Conservation (phyloP, 2,888 invertebrate genomes). For the Oscheius sp. region DNA sequence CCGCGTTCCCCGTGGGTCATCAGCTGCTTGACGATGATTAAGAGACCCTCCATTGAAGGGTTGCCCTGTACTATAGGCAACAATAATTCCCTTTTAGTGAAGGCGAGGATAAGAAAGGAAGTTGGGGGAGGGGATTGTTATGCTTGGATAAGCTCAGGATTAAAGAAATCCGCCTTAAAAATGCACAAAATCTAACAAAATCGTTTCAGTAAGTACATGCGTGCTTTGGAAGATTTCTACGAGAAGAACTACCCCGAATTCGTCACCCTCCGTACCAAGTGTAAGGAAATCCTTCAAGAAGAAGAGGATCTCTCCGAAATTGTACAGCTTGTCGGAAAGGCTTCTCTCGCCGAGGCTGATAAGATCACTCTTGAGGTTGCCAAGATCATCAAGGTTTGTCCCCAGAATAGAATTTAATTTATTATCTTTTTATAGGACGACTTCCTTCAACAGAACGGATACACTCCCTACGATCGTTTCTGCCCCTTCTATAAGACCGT, state of each 20-base stretch:
- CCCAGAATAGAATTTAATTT: neutral
- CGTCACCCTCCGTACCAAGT: conserved; percentile 92
- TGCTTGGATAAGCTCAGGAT: neutral
- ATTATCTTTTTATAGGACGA: conserved; percentile 88
- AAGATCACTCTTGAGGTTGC: conserved; percentile 96
- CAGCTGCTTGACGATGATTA: conserved; percentile 29
- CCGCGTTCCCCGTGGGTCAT: conserved; percentile 32
- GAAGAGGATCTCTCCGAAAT: conserved; percentile 99
- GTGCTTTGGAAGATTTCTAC: conserved; percentile 98
- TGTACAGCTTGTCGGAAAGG: conserved; percentile 97
- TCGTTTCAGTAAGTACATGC: conserved; percentile 86
- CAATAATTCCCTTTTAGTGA: neutral
- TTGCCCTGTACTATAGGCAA: neutral
- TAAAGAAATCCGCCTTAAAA: neutral
- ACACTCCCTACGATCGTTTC: conserved; percentile 81
- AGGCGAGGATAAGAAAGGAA: neutral
- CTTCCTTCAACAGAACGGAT: conserved; percentile 99
- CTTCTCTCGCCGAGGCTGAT: conserved; percentile 90
- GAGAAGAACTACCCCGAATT: conserved; percentile 98
- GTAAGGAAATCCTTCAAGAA: conserved; percentile 87
- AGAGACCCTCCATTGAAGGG: neutral
- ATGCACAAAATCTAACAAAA: neutral
- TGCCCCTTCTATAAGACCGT: conserved; percentile 99
- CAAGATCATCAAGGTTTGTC: conserved; percentile 82
- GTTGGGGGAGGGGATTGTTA: neutral